These are phyloP conservation scores for Bibio marci DNA, from an alignment of 2,888 invertebrate species.

Conservation along the genomic window DNA sequence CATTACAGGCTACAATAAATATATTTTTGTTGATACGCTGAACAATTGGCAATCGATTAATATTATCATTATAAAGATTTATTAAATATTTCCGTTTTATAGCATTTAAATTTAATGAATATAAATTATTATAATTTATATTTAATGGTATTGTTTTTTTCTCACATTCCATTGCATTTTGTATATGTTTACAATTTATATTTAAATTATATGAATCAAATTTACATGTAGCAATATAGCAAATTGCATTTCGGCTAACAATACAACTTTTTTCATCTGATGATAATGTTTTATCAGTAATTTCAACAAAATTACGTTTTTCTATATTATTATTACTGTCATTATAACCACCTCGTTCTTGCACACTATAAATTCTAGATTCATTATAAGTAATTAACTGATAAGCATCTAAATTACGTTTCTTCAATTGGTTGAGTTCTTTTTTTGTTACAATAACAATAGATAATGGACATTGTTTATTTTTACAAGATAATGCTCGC, in stretches of 20 bases:
- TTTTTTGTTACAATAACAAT: neutral
- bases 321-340: too few species aligned
- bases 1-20: slow-evolving; percentile 23
- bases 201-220: slow-evolving; percentile 14
- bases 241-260: slow-evolving; percentile 17
- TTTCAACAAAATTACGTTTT: slow-evolving; percentile 55
- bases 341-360: slow-evolving; percentile 48
- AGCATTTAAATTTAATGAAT: slow-evolving; percentile 19
- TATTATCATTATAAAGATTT: slow-evolving; percentile 20
- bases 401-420: slow-evolving; percentile 18
- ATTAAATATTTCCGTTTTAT: slow-evolving; percentile 18
- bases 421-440: slow-evolving; percentile 5
- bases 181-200: slow-evolving; percentile 22
- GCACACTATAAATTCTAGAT: slow-evolving; percentile 47
- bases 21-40: slow-evolving; percentile 21
- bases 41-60: slow-evolving; percentile 18
- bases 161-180: slow-evolving; percentile 13
- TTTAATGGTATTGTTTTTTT: slow-evolving; percentile 16
- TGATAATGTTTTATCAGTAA: slow-evolving; percentile 26
- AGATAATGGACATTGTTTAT: slow-evolving; percentile 40
- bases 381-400: slow-evolving; percentile 40
- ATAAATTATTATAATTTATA: slow-evolving; percentile 20
- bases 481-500: slow-evolving; percentile 53
- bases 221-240: slow-evolving; percentile 20
- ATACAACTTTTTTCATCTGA: slow-evolving; percentile 25